A percentile compares a stretch with the other conserved stretches of the same genome.
phyloP scores from a whole-genome alignment of 2,888 invertebrate species.

The Bedellia somnulentella region DNA sequence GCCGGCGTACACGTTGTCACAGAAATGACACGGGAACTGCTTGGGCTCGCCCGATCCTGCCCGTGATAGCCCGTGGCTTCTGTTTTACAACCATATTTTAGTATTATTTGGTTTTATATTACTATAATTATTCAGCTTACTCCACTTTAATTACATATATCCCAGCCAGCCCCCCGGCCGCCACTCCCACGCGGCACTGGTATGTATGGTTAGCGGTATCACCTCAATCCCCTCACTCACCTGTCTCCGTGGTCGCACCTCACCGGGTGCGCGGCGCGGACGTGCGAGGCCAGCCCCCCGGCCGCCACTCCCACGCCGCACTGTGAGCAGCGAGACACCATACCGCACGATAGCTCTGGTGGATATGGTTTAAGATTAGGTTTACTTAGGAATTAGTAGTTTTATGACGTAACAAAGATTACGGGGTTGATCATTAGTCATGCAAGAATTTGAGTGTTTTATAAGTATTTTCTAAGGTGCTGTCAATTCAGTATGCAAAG shows the following conservation, averaged over 20 bases:
- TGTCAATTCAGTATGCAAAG: too few species aligned
- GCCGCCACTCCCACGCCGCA: too few species aligned
- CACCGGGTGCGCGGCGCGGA: too few species aligned
- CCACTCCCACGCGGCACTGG: too few species aligned
- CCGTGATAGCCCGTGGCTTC: conserved; percentile 28
- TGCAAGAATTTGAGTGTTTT: neutral
- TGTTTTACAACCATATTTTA: conserved; percentile 12
- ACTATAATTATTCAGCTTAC: neutral
- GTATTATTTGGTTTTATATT: neutral
- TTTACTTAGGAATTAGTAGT: neutral
- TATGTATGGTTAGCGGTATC: too few species aligned
- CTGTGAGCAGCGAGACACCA: too few species aligned
- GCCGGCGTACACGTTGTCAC: conserved; percentile 40
- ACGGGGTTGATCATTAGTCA: neutral
- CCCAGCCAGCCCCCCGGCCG: too few species aligned
- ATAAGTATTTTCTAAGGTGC: too few species aligned
- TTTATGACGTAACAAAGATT: neutral
- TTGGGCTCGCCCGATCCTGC: conserved; percentile 22
- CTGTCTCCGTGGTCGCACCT: too few species aligned
- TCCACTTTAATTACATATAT: neutral
- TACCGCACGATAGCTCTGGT: neutral
- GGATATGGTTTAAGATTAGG: neutral
- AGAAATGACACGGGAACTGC: conserved; percentile 45
- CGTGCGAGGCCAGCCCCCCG: too few species aligned
- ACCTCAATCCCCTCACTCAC: too few species aligned